Evolutionary conservation across 2,888 invertebrate species (phyloP), one percentile per base, ranked within the genome.

Genomic region (Campoplex nolae): DNA sequence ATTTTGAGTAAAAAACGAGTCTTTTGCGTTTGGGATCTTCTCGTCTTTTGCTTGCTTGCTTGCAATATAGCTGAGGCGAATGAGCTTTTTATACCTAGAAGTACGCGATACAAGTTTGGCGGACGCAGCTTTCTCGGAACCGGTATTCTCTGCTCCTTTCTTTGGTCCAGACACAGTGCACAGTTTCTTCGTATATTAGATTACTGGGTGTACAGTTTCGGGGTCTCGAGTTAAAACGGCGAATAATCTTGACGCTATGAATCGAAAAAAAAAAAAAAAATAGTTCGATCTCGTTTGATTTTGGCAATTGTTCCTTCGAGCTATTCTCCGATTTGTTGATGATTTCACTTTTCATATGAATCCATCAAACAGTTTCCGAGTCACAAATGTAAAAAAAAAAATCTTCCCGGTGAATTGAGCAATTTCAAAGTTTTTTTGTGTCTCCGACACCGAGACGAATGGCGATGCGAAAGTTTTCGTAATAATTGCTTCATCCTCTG

Each of bases 81-180:
- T 16, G 58, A 62, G 58, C 58, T 62, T 62, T 62, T 62, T 32
- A 1, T 16, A 38, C 32, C 32, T 16, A 62, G 62, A 16, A 32
- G 32, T 16, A 1, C 16, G 32, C 6, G 0, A 32, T 32, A 32
- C 13, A 28, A 62, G 32, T 62, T 62, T 32, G 32, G 16, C 2
- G 62, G 32, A 62, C 62, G 62, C 32, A 62, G 62, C 62, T 62
- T 62, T 62, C 62, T 62, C 32, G 62, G 62, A 62, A 62, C 16
- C 32, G 16, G 32, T 62, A 62, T 32, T 62, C 32, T 28, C 16
- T 32, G 62, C 62, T 62, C 32, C 28, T 62, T 62, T 62, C 62
- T 62, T 62, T 32, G 62, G 62, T 62, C 62, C 62, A 32, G 32
- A 62, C 45, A 13, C 45, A 13, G 62, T 62, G 32, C 32, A 16